Percentiles rank a stretch among this genome's conserved stretches.
Evolutionary conservation across 2,113 vertebrate genomes (phyloP).

Genomic region (Paratilapia polleni): DNA sequence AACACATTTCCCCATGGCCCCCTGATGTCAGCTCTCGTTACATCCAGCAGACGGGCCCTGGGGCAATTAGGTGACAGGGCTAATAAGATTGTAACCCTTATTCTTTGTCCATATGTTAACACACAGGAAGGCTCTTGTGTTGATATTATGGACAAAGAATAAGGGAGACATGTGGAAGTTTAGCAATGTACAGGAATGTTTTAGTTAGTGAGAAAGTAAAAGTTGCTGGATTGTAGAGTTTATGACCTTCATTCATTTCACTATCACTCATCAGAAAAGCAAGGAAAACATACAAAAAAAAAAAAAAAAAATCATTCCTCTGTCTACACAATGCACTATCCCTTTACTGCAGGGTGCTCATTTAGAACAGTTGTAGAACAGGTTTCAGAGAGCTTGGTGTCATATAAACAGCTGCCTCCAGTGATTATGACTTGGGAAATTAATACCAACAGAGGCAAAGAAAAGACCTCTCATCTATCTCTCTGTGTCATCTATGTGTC

Average conservation of each 20-base stretch:
- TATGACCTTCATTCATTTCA: not conserved
- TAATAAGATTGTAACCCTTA: conserved; percentile 1
- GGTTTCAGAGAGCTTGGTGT: not conserved
- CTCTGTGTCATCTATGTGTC: not conserved
- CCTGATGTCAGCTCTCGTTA: conserved; percentile 61
- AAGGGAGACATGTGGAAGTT: conserved; percentile 16
- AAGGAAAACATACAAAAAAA: not conserved
- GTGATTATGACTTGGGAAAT: not conserved
- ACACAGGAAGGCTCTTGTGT: not conserved
- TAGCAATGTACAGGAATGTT: conserved; percentile 44
- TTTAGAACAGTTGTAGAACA: not conserved
- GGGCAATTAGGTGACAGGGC: conserved; percentile 44
- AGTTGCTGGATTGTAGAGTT: not conserved
- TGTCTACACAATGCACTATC: not conserved
- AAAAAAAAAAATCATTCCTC: too few species aligned
- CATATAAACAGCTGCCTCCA: too few species aligned
- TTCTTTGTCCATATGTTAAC: not conserved
- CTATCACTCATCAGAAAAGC: not conserved
- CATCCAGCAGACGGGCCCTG: conserved; percentile 24
- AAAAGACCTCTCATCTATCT: not conserved
- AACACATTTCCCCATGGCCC: conserved; percentile 49
- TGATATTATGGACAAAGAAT: conserved; percentile 33
- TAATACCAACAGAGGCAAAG: not conserved
- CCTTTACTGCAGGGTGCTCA: not conserved
- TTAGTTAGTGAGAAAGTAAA: conserved; percentile 12